Evolutionary conservation across 2,888 invertebrate genomes (phyloP).

Genomic region (Cerceris rybyensis): DNA sequence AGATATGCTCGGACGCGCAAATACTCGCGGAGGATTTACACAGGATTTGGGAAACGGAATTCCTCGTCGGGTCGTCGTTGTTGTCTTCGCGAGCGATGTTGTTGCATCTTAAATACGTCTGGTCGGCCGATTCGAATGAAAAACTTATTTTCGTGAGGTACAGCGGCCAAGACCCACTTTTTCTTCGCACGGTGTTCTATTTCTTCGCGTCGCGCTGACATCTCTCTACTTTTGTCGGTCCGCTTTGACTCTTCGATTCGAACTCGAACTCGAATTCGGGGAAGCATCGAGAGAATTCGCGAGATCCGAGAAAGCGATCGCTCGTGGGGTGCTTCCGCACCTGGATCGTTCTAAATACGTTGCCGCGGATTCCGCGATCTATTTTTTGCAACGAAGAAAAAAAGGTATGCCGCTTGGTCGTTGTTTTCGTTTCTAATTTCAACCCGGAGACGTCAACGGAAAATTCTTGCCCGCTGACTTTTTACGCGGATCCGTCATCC

Average conservation of each 20-base stretch:
- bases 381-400: conserved; percentile 28
- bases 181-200: conserved; percentile 50
- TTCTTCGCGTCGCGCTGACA: conserved; percentile 41
- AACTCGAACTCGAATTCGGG: conserved; percentile 11
- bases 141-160: conserved; percentile 53
- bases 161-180: conserved; percentile 61
- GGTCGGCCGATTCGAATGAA: background rate
- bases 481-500: conserved; percentile 25
- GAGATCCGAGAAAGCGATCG: background rate
- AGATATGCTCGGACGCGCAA: too few species aligned
- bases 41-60: too few species aligned
- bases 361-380: background rate
- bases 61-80: too few species aligned
- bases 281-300: background rate
- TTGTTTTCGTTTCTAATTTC: conserved; percentile 53
- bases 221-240: conserved; percentile 45
- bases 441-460: conserved; percentile 43
- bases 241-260: background rate
- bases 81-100: too few species aligned
- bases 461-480: conserved; percentile 51
- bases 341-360: too few species aligned
- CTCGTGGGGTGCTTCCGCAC: too few species aligned
- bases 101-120: too few species aligned
- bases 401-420: conserved; percentile 27
- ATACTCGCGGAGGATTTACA: too few species aligned